Evolutionary conservation across 2,797 vertebrate genomes (phyloP).

Genomic region (Oreochromis mossambicus): DNA sequence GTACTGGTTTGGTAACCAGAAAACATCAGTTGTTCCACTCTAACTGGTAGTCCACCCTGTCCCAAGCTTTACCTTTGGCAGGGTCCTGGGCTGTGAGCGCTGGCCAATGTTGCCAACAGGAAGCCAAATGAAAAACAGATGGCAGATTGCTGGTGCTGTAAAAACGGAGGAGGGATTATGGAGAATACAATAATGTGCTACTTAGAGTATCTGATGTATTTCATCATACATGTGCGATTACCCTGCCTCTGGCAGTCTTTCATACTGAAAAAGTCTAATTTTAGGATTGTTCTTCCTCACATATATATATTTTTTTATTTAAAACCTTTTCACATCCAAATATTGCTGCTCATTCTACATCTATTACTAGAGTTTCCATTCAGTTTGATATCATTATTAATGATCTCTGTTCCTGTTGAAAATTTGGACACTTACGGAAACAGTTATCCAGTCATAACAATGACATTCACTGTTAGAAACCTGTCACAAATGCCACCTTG

Average conservation of each 20-base stretch:
- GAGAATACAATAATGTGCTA: neutral
- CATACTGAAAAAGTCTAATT: neutral
- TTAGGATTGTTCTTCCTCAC: neutral
- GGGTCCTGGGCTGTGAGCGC: slow-evolving; percentile 22
- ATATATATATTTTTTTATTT: neutral
- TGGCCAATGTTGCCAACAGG: slow-evolving; percentile 45
- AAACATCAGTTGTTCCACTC: neutral
- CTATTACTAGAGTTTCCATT: neutral
- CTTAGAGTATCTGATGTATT: neutral
- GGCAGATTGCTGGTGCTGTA: slow-evolving; percentile 43
- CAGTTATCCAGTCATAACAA: neutral
- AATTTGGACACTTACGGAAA: neutral
- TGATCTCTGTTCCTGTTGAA: neutral
- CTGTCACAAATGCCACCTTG: slow-evolving; percentile 41
- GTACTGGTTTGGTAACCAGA: neutral
- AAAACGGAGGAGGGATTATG: slow-evolving; percentile 3
- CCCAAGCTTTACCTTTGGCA: slow-evolving; percentile 33
- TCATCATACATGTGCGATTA: neutral
- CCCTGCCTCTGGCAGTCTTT: neutral
- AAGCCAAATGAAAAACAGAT: slow-evolving; percentile 62
- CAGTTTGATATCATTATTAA: neutral
- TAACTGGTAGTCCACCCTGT: neutral
- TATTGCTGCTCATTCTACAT: neutral
- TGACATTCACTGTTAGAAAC: neutral
- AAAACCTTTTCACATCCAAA: neutral